Evolutionary conservation across 2,797 vertebrate species (phyloP).

Genomic region (Hydrolagus colliei): DNA sequence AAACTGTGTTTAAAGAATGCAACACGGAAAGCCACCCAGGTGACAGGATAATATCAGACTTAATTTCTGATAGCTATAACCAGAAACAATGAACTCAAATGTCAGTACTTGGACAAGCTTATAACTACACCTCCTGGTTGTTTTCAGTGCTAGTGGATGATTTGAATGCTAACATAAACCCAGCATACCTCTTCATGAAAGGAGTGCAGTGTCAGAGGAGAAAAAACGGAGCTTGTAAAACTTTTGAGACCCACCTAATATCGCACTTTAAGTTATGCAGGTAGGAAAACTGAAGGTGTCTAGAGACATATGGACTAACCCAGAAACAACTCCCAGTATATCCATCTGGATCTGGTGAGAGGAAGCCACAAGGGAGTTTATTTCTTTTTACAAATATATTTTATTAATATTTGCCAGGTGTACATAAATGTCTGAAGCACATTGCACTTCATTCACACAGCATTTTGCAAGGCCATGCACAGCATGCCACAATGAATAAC

Average conservation of each 20-base stretch:
- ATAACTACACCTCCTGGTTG: conserved; percentile 13
- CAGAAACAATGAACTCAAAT: conserved; percentile 1
- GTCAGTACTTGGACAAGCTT: background rate
- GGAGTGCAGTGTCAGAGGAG: background rate
- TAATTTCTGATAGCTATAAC: background rate
- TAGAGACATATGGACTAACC: background rate
- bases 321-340: conserved; percentile 21
- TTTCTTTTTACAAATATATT: conserved; percentile 1
- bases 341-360: conserved; percentile 5
- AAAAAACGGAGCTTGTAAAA: background rate
- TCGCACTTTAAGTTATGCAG: background rate
- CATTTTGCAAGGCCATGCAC: background rate
- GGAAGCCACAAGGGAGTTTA: background rate
- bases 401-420: conserved; percentile 19
- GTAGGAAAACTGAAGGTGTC: background rate
- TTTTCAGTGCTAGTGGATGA: conserved; percentile 5
- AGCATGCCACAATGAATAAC: background rate
- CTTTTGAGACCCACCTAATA: background rate
- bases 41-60: background rate
- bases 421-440: background rate
- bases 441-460: background rate
- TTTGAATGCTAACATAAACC: conserved; percentile 15
- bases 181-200: background rate
- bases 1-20: background rate
- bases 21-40: background rate